Evolutionary conservation across 2,797 vertebrate genomes (phyloP), one percentile per base, ranked within the genome.

Genomic region (Takifugu ocellatus): DNA sequence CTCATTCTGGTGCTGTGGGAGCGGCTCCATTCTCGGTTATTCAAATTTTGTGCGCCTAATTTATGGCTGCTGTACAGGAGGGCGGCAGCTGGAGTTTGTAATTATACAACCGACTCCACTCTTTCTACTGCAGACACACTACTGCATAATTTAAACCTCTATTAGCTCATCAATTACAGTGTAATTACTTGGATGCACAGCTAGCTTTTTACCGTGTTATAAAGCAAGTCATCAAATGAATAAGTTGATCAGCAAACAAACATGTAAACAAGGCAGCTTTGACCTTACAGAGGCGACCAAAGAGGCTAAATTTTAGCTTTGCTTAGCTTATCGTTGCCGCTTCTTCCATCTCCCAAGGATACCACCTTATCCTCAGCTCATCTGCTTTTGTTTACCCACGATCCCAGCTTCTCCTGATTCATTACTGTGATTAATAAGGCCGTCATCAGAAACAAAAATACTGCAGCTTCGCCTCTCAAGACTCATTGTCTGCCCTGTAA

Each of bases 361-460:
- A 45, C 43, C 43, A 45, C 43, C 43, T 81, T 62, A 49, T 82
- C 68, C 57, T 12, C 25, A 16, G 68, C 59, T 77, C 75, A 60
- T 79, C 71, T 70, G 46, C 69, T 54, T 80, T 84, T 88, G 79
- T 88, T 89, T 86, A 83, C 55, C 43, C 79, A 84, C 71, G 72
- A 71, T 77, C 5, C 79, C 71, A 73, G 57, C 49, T 39, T 81
- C 84, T 79, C 58, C 65, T 77, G 77, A 88, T 87, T 88, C 78
- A 90, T 89, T 88, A 88, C 81, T 69, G 75, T 88, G 85, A 90
- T 90, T 87, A 89, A 88, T 79, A 87, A 88, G 82, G 82, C 81
- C 63, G 74, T 87, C 83, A 70, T 78, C 74, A 79, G 77, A 83
- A 83, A 85, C 81, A 64, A 77, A 88, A 89, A 84, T 85, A 77